phyloP scores from a whole-genome alignment of 2,797 vertebrate species.

The Chelon auratus region DNA sequence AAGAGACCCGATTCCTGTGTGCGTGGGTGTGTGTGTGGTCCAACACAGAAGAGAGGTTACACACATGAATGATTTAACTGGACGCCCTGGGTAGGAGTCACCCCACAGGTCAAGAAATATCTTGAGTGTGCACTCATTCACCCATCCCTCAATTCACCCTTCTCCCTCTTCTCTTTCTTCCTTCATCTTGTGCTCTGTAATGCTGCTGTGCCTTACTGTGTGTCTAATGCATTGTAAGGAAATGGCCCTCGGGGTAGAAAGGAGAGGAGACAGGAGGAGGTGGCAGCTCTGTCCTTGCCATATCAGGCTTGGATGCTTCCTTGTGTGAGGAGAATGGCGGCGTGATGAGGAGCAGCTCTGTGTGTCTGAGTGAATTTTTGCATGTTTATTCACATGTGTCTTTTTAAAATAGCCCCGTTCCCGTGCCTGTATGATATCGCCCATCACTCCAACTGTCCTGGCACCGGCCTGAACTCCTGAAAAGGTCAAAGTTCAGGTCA shows the following conservation, averaged over 20 bases:
- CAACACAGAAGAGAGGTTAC: constrained; percentile 48
- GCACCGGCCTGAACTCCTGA: constrained; percentile 1
- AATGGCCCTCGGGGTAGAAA: constrained; percentile 26
- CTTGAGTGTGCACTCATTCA: constrained; percentile 61
- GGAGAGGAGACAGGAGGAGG: constrained; percentile 17
- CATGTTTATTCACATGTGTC: background rate
- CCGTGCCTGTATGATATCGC: too few relatives aligned
- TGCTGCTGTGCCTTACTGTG: constrained; percentile 44
- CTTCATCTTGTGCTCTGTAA: constrained; percentile 35
- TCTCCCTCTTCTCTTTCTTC: constrained; percentile 28
- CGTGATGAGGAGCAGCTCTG: background rate
- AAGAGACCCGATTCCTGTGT: constrained; percentile 41
- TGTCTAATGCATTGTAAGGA: constrained; percentile 34
- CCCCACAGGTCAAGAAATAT: constrained; percentile 69
- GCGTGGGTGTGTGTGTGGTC: constrained; percentile 52
- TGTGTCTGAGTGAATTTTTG: background rate
- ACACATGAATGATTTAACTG: constrained; percentile 70
- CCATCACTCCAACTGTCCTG: too few relatives aligned
- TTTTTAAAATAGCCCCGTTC: background rate
- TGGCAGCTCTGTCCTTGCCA: constrained; percentile 20
- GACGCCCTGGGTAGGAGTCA: constrained; percentile 58
- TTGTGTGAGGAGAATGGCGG: background rate
- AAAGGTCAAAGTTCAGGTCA: constrained; percentile 30
- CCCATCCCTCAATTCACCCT: constrained; percentile 49
- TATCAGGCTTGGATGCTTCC: constrained; percentile 7